These are phyloP conservation scores for Mallotus villosus DNA, from an alignment of 2,797 vertebrate genomes.

Conservation along the genomic window DNA sequence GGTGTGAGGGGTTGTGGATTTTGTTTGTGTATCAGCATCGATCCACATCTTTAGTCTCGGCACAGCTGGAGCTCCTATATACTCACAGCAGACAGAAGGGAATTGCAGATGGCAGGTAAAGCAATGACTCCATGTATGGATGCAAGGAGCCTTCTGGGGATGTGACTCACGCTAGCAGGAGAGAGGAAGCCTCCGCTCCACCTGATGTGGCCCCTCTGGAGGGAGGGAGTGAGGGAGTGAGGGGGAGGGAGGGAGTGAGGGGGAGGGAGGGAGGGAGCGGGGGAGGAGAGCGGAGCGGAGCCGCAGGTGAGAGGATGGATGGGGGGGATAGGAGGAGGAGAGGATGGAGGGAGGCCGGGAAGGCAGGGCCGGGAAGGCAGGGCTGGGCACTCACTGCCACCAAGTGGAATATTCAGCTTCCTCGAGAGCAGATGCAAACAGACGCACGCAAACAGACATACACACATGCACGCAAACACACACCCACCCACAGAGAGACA, in stretches of 20 bases:
- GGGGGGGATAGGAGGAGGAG: conserved; percentile 24
- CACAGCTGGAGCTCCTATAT: conserved; percentile 34
- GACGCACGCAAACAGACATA: not conserved
- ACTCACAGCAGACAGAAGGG: conserved; percentile 64
- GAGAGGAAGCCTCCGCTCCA: conserved; percentile 61
- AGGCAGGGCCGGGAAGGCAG: no score
- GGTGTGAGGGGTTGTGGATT: no score
- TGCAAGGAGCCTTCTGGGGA: conserved; percentile 68
- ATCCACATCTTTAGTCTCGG: no score
- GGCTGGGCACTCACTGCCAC: conserved; percentile 74
- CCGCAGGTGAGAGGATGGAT: conserved; percentile 60
- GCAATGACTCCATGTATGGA: conserved; percentile 72
- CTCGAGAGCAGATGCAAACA: conserved; percentile 44
- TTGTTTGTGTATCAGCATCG: no score
- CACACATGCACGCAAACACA: not conserved
- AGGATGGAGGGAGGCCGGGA: not conserved
- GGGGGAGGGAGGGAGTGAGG: not conserved
- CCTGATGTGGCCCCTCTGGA: conserved; percentile 42
- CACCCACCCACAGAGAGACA: no score
- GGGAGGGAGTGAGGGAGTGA: not conserved
- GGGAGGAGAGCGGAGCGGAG: conserved; percentile 48
- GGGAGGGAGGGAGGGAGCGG: not conserved
- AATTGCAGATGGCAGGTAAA: conserved; percentile 70
- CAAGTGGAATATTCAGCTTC: conserved; percentile 75
- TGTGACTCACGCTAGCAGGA: conserved; percentile 64